Evolutionary conservation across 2,797 vertebrate species (phyloP).

Genomic region (Pangasius macronema): DNA sequence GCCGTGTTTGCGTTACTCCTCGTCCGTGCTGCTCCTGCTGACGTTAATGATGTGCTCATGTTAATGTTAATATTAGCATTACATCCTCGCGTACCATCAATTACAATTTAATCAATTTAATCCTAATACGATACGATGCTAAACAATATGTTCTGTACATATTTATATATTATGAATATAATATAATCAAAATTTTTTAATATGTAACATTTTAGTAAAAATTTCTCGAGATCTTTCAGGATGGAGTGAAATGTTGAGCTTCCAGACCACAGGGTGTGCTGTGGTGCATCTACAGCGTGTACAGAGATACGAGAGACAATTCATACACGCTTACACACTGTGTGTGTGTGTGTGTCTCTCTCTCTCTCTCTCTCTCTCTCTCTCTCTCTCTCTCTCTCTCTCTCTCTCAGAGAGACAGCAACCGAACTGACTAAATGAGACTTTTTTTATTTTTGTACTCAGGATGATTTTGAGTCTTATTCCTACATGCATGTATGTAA

Average conservation of each 20-base stretch:
- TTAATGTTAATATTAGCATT: not conserved
- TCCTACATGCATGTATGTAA: not conserved
- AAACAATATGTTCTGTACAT: not conserved
- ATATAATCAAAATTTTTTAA: not conserved
- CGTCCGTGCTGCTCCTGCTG: not conserved
- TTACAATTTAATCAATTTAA: no score
- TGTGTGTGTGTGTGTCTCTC: no score
- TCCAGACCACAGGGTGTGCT: conserved; percentile 57
- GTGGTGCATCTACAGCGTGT: conserved; percentile 42
- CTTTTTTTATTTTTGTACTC: not conserved
- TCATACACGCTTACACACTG: conserved; percentile 8
- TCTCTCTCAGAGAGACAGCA: no score
- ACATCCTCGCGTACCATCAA: no score
- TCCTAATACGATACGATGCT: no score
- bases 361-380: no score
- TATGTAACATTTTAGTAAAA: not conserved
- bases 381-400: no score
- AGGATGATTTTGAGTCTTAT: not conserved
- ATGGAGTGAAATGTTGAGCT: conserved; percentile 37
- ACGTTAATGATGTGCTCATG: no score
- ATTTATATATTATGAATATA: not conserved
- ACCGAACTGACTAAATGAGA: not conserved
- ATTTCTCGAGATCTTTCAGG: conserved; percentile 10
- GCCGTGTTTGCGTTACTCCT: not conserved
- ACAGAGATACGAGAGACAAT: conserved; percentile 19